These are phyloP conservation scores for Onthophagus sagittarius DNA, from an alignment of 2,888 invertebrate genomes.

Conservation along the genomic window DNA sequence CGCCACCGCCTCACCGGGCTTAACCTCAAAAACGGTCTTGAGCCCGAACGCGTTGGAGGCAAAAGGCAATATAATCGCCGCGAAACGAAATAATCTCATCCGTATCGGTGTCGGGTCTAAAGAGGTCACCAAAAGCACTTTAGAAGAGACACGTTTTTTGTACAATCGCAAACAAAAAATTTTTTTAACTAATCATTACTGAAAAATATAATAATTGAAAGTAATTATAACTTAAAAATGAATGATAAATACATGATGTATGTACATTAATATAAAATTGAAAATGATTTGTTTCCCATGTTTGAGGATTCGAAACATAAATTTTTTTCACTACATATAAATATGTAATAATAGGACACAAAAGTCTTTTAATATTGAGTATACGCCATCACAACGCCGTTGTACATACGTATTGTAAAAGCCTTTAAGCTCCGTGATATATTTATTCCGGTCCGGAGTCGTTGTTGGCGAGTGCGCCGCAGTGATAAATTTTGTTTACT, in stretches of 20 bases:
- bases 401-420: background rate
- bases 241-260: too few species aligned
- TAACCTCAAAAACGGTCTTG: background rate
- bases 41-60: background rate
- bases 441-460: background rate
- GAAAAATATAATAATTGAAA: too few species aligned
- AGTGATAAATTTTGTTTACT: slow-evolving; percentile 20
- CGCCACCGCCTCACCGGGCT: background rate
- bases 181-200: background rate
- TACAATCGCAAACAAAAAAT: background rate
- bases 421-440: background rate
- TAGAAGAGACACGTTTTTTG: background rate
- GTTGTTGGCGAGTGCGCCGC: background rate
- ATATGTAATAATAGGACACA: background rate
- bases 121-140: background rate
- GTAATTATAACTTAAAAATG: too few species aligned
- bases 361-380: background rate
- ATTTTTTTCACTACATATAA: too few species aligned
- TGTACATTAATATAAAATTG: too few species aligned
- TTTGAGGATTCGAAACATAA: too few species aligned
- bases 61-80: background rate
- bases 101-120: background rate
- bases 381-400: background rate
- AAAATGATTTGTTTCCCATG: too few species aligned
- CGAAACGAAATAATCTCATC: background rate